Evolutionary conservation across 2,888 invertebrate species (phyloP).

Genomic region (Diarsia brunnea): DNA sequence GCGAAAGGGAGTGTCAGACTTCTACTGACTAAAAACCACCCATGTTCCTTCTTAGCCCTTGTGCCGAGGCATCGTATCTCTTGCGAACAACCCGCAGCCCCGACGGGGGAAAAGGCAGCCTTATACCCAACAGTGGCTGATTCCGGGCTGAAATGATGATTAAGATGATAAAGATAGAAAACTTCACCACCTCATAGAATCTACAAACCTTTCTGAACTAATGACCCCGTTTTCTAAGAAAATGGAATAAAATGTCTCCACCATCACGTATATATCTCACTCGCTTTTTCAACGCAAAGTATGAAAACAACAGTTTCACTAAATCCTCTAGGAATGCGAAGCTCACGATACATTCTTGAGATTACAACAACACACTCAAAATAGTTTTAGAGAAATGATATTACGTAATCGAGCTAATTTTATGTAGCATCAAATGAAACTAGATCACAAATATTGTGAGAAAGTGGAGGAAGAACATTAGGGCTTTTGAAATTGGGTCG

Average conservation of each 20-base stretch:
- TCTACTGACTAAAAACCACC: no score
- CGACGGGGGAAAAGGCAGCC: no score
- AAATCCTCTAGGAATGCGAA: constrained; percentile 53
- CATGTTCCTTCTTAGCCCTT: no score
- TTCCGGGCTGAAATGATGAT: no score
- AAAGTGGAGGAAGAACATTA: not conserved
- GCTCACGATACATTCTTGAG: constrained; percentile 38
- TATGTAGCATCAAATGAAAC: constrained; percentile 1
- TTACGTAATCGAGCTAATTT: constrained; percentile 33
- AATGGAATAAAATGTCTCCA: not conserved
- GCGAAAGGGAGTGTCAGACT: no score
- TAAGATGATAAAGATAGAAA: no score
- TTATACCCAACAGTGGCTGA: no score
- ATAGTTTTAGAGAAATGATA: constrained; percentile 43
- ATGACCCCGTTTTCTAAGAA: not conserved
- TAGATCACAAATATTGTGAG: not conserved
- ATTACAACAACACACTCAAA: constrained; percentile 49
- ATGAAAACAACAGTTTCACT: constrained; percentile 21
- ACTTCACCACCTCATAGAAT: no score
- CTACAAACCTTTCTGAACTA: no score
- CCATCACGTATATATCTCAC: not conserved
- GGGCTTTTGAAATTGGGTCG: not conserved
- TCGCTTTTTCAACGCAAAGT: constrained; percentile 1
- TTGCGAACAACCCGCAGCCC: no score
- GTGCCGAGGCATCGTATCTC: no score